phyloP scores from a whole-genome alignment of 37 sponge, comb jelly and placozoan genomes.

The Aphrocallistes beatrix region DNA sequence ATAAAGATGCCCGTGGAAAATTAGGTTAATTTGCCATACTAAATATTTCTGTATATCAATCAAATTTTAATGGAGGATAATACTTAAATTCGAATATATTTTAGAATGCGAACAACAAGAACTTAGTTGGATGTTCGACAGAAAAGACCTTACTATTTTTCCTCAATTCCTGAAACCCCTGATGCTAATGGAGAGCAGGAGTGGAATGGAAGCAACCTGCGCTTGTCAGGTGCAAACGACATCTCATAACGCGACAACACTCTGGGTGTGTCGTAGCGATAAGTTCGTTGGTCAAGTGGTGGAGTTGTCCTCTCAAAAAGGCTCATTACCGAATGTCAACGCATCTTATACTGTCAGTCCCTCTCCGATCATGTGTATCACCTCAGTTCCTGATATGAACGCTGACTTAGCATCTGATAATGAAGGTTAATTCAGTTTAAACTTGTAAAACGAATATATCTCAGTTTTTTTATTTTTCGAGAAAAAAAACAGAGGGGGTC shows the following conservation, averaged over 20 bases:
- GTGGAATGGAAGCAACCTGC: slow-evolving; percentile 16
- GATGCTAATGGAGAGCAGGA: slow-evolving; percentile 14
- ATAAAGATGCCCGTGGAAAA: not conserved
- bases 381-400: not conserved
- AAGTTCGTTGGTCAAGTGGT: slow-evolving; percentile 47
- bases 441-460: no score
- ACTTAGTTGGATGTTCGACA: not conserved
- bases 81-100: no score
- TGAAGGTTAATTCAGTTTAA: no score
- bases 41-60: no score
- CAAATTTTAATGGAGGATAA: no score
- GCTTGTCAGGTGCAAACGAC: not conserved
- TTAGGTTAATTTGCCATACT: not conserved
- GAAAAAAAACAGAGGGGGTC: no score
- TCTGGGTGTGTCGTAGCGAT: slow-evolving; percentile 57
- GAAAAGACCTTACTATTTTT: not conserved
- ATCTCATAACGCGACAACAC: not conserved
- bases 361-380: not conserved
- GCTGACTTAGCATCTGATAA: not conserved
- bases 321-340: not conserved
- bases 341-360: not conserved
- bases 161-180: not conserved
- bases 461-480: no score
- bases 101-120: not conserved
- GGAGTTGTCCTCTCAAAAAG: not conserved